A percentile compares a stretch with the other conserved stretches of the same genome.
phyloP scores from a whole-genome alignment of 1,140 invertebrate genomes.

The Oncopodura yosiiana region DNA sequence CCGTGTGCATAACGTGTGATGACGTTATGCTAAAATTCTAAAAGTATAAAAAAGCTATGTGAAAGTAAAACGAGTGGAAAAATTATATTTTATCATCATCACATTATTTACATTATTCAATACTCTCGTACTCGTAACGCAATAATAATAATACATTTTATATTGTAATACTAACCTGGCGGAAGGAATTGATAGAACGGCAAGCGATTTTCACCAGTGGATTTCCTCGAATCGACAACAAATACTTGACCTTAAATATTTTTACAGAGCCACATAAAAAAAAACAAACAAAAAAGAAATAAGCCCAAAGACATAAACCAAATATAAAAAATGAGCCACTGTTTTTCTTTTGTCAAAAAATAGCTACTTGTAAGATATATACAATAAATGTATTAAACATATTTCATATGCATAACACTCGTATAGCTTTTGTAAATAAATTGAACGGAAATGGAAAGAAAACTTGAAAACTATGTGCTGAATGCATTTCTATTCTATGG shows the following conservation, averaged over 20 bases:
- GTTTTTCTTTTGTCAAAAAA: neutral
- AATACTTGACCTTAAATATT: conserved; percentile 35
- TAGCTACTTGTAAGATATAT: neutral
- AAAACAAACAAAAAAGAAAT: neutral
- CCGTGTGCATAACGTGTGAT: too few relatives aligned
- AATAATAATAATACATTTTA: too few relatives aligned
- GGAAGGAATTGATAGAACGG: conserved; percentile 33
- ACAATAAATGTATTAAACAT: neutral
- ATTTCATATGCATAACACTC: conserved; percentile 3
- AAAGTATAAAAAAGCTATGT: too few relatives aligned
- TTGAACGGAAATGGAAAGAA: too few relatives aligned
- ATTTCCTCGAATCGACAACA: conserved; percentile 34
- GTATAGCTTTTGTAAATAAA: too few relatives aligned
- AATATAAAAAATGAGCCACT: neutral
- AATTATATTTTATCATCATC: too few relatives aligned
- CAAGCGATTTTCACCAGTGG: conserved; percentile 10
- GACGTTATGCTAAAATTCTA: too few relatives aligned
- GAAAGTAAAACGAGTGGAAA: too few relatives aligned
- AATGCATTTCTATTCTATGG: too few relatives aligned
- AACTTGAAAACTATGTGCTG: too few relatives aligned
- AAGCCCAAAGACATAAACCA: neutral
- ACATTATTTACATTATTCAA: too few relatives aligned
- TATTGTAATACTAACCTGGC: conserved; percentile 33
- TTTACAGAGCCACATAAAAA: neutral
- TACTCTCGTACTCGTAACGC: too few relatives aligned